Evolutionary conservation across 2,113 vertebrate species (phyloP).

Genomic region (Shinisaurus crocodilurus): DNA sequence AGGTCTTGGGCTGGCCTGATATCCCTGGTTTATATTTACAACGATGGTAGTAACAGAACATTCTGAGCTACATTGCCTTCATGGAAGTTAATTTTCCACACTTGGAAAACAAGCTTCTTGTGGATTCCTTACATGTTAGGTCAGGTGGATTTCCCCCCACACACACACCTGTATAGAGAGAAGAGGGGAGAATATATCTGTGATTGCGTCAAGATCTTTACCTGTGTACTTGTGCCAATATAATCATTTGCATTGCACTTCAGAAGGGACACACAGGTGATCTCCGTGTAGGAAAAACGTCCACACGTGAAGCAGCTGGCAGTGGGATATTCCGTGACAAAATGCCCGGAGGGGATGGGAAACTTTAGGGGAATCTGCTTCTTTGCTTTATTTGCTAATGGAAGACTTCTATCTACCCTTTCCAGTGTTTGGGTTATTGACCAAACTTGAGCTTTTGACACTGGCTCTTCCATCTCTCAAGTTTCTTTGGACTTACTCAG

Average conservation of each 20-base stretch:
- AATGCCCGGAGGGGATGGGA: not conserved
- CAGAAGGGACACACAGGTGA: not conserved
- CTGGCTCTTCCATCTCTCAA: not conserved
- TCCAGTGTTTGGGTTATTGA: not conserved
- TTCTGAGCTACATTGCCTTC: constrained; percentile 32
- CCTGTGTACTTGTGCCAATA: not conserved
- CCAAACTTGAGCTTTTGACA: not conserved
- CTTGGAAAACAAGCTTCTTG: not conserved
- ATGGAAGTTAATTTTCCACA: not conserved
- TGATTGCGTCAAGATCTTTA: not conserved
- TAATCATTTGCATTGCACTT: not conserved
- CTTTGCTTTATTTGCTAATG: not conserved
- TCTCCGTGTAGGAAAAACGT: not conserved
- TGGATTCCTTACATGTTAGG: not conserved
- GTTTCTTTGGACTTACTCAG: not conserved
- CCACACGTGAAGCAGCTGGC: not conserved
- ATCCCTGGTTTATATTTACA: not conserved
- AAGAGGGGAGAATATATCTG: not conserved
- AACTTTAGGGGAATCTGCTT: not conserved
- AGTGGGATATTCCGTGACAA: not conserved
- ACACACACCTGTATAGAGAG: not conserved
- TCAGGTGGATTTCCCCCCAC: too few species aligned
- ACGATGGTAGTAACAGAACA: not conserved
- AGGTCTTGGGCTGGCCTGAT: not conserved
- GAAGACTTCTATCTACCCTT: not conserved